phyloP scores from a whole-genome alignment of 2,888 invertebrate species.

The Clunio marinus region DNA sequence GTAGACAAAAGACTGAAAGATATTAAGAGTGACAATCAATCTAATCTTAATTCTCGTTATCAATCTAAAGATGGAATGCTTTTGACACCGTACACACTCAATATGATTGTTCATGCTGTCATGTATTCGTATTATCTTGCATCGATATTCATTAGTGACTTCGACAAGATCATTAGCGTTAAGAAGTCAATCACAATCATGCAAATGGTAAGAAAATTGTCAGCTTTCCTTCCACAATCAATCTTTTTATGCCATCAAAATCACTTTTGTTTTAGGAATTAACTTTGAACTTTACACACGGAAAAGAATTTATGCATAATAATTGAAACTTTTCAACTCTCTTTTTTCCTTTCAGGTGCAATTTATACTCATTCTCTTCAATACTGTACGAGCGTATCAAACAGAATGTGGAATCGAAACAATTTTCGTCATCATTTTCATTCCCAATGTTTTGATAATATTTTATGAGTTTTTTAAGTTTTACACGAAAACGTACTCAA shows the following conservation, averaged over 20 bases:
- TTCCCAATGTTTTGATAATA: constrained; percentile 60
- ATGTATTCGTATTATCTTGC: constrained; percentile 74
- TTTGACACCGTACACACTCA: constrained; percentile 62
- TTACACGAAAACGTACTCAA: constrained; percentile 57
- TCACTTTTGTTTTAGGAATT: no score
- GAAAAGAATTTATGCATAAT: neutral
- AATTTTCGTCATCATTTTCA: constrained; percentile 55
- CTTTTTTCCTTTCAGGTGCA: constrained; percentile 56
- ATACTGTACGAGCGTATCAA: constrained; percentile 55
- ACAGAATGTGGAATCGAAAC: constrained; percentile 58
- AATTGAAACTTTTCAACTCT: neutral
- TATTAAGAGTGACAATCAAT: neutral
- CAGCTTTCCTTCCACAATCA: no score
- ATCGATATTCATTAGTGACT: constrained; percentile 58
- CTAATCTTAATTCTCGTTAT: constrained; percentile 36
- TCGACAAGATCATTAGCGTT: constrained; percentile 55
- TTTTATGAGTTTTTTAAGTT: constrained; percentile 71
- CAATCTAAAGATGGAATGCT: constrained; percentile 62
- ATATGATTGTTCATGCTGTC: constrained; percentile 65
- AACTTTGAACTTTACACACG: neutral
- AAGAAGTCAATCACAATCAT: constrained; percentile 61
- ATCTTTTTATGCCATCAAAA: no score
- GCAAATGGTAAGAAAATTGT: constrained; percentile 59
- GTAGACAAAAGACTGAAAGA: no score
- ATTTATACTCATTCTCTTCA: constrained; percentile 61